A percentile compares a stretch with the other conserved stretches of the same genome.
These are phyloP conservation scores for Corythornis madagascariensis DNA, from an alignment of 2,113 vertebrate genomes.

Conservation along the genomic window DNA sequence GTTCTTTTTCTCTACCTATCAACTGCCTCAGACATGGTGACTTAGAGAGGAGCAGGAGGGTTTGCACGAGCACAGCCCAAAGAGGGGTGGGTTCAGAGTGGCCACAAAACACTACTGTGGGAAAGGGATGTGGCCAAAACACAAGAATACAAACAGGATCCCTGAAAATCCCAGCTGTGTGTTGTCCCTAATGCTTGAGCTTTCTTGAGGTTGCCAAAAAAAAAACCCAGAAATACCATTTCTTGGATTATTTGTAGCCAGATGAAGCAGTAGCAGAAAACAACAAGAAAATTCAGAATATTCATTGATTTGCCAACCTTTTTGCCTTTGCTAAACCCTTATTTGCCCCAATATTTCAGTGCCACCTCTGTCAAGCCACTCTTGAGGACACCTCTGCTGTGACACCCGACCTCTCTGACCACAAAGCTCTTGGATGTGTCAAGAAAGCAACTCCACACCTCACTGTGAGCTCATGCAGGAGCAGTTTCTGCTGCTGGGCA, in stretches of 20 bases:
- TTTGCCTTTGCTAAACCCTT: not conserved
- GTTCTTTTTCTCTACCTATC: not conserved
- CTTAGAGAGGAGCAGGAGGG: not conserved
- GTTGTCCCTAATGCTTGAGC: not conserved
- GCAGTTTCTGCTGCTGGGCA: not conserved
- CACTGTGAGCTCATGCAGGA: not conserved
- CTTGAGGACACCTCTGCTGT: not conserved
- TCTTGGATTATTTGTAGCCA: slow-evolving; percentile 5
- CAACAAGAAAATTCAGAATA: not conserved
- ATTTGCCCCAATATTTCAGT: slow-evolving; percentile 36
- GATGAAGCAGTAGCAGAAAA: slow-evolving; percentile 6
- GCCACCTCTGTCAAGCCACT: not conserved
- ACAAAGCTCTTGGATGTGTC: not conserved
- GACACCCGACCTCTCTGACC: not conserved
- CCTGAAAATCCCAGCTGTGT: not conserved
- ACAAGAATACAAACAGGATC: not conserved
- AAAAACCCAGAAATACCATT: not conserved
- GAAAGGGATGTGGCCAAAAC: not conserved
- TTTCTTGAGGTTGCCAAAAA: not conserved
- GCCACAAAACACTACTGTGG: accelerated
- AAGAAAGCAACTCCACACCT: not conserved
- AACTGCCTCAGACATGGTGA: accelerated
- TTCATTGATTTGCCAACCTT: slow-evolving; percentile 27
- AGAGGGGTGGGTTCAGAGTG: not conserved
- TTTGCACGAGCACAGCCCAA: accelerated